Conservation (phyloP, 2,797 vertebrate genomes). For the Lophius americanus region DNA sequence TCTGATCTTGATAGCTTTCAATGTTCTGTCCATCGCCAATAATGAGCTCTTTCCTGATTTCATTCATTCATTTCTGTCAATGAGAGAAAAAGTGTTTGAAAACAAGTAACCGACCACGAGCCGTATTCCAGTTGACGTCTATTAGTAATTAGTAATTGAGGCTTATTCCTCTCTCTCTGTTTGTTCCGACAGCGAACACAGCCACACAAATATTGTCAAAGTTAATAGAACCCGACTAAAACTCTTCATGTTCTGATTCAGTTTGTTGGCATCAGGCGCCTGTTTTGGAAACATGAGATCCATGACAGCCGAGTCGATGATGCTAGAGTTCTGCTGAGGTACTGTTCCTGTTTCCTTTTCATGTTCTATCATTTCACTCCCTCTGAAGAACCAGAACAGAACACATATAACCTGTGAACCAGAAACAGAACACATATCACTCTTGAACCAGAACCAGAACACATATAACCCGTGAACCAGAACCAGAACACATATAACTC, state of each 20-base stretch:
- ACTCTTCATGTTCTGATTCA: background rate
- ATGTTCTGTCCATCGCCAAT: no score
- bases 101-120: constrained; percentile 2
- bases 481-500: no score
- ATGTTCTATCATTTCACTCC: constrained; percentile 26
- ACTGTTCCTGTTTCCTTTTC: background rate
- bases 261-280: background rate
- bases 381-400: background rate
- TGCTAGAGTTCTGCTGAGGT: background rate
- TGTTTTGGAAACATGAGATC: constrained; percentile 3
- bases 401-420: background rate
- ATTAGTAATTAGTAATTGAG: no score
- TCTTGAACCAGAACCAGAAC: no score
- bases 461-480: background rate
- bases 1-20: no score
- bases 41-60: background rate
- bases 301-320: background rate
- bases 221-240: constrained; percentile 8
- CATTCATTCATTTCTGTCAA: constrained; percentile 7
- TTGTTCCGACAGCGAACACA: background rate
- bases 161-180: no score
- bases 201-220: background rate
- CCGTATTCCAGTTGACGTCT: background rate
- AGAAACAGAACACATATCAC: no score
- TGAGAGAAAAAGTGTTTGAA: constrained; percentile 4